Conservation (phyloP, 2,888 invertebrate genomes). For the Heliconius ethilla region DNA sequence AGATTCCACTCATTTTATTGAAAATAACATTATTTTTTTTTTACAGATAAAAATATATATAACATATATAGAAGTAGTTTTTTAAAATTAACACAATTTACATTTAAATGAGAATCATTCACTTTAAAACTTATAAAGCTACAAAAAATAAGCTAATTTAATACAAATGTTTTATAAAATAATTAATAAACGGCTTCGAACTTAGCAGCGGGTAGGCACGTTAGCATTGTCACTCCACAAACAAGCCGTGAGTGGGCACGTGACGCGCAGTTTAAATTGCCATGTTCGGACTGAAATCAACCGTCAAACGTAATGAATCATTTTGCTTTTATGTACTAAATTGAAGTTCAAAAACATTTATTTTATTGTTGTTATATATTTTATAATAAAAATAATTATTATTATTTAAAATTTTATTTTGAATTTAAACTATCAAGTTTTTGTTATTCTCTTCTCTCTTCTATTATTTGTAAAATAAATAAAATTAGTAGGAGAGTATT, state of each 20-base stretch:
- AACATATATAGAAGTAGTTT: neutral
- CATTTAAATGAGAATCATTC: neutral
- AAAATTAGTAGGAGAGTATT: neutral
- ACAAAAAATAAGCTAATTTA: neutral
- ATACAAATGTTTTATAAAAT: conserved; percentile 10
- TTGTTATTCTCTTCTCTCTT: no score
- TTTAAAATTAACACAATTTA: neutral
- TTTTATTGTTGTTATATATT: conserved; percentile 29
- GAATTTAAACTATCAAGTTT: neutral
- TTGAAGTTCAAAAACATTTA: conserved; percentile 28
- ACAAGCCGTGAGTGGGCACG: conserved; percentile 63
- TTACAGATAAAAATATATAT: neutral
- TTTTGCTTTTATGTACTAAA: conserved; percentile 42
- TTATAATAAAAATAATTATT: conserved; percentile 24
- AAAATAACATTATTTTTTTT: no score
- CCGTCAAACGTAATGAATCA: conserved; percentile 42
- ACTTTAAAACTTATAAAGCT: no score
- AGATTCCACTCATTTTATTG: no score
- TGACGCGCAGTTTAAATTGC: conserved; percentile 61
- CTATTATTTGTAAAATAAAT: neutral
- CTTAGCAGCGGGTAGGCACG: conserved; percentile 48
- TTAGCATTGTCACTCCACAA: conserved; percentile 56
- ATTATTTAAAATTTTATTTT: neutral
- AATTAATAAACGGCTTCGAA: conserved; percentile 32
- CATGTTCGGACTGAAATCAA: conserved; percentile 41